phyloP scores from a whole-genome alignment of 1,140 invertebrate species.

The Dufourea novaeangliae region DNA sequence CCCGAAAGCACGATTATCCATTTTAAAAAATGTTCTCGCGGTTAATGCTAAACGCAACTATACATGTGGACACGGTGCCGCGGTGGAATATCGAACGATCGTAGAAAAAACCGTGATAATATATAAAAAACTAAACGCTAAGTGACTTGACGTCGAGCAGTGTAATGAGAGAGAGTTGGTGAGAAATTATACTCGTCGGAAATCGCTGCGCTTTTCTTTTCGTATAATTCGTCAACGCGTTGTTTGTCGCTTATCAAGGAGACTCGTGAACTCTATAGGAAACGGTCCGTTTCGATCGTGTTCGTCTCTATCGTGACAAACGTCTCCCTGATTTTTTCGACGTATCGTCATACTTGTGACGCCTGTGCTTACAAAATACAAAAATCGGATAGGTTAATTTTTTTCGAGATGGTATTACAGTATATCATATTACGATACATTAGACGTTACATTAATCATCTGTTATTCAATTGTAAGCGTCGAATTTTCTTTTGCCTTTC shows the following conservation, averaged over 20 bases:
- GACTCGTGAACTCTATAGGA: constrained; percentile 32
- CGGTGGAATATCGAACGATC: constrained; percentile 18
- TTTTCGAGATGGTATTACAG: constrained; percentile 68
- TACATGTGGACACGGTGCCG: neutral
- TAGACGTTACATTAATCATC: constrained; percentile 74
- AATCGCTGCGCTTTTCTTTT: constrained; percentile 29
- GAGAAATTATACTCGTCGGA: constrained; percentile 36
- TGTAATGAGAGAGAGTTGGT: constrained; percentile 28
- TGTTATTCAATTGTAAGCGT: constrained; percentile 77
- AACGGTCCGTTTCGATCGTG: constrained; percentile 18
- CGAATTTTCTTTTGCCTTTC: constrained; percentile 62
- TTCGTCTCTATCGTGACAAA: constrained; percentile 39
- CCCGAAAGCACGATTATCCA: constrained; percentile 4
- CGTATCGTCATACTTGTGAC: constrained; percentile 63
- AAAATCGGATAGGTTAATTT: constrained; percentile 71
- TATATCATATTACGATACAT: constrained; percentile 76
- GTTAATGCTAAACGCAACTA: constrained; percentile 51
- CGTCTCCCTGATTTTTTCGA: constrained; percentile 60
- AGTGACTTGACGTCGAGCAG: constrained; percentile 56
- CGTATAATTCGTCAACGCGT: neutral
- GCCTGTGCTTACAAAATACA: constrained; percentile 70
- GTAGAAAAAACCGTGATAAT: constrained; percentile 26
- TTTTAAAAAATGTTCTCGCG: constrained; percentile 13
- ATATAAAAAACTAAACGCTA: constrained; percentile 49
- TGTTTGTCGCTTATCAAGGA: constrained; percentile 23